Evolutionary conservation across 2,113 vertebrate species (phyloP).

Genomic region (Aix galericulata): DNA sequence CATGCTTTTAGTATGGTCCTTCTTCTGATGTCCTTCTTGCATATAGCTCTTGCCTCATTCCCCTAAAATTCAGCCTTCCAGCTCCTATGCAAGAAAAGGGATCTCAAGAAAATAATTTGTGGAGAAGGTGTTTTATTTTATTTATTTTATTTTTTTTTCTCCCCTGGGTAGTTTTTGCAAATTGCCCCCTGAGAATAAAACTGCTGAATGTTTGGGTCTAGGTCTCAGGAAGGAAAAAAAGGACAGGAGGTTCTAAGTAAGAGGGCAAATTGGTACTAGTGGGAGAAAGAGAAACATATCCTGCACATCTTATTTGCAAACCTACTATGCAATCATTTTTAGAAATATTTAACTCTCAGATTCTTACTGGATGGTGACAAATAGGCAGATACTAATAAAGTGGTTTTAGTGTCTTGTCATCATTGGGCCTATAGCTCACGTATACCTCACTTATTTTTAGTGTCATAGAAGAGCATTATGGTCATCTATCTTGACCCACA

Average conservation of each 20-base stretch:
- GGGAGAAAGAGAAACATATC: background rate
- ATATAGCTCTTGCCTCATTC: fast-evolving
- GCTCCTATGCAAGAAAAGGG: background rate
- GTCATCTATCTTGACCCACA: background rate
- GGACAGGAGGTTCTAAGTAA: background rate
- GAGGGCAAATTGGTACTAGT: background rate
- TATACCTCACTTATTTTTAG: background rate
- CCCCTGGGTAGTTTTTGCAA: background rate
- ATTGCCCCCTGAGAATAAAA: background rate
- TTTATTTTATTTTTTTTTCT: background rate
- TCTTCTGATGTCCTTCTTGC: background rate
- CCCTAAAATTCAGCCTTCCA: background rate
- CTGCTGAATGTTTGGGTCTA: background rate
- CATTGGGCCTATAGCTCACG: background rate
- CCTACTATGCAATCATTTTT: background rate
- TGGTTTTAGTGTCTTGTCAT: background rate
- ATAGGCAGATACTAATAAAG: background rate
- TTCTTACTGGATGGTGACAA: background rate
- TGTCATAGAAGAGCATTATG: background rate
- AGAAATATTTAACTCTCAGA: background rate
- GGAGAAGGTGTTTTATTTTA: background rate
- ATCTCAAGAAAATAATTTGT: background rate
- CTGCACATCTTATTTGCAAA: background rate
- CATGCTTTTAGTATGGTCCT: background rate
- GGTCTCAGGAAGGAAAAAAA: background rate